Base-by-base conservation (phyloP, 2,888 invertebrate genomes). In the Hirtodrosophila trivittata region DNA sequence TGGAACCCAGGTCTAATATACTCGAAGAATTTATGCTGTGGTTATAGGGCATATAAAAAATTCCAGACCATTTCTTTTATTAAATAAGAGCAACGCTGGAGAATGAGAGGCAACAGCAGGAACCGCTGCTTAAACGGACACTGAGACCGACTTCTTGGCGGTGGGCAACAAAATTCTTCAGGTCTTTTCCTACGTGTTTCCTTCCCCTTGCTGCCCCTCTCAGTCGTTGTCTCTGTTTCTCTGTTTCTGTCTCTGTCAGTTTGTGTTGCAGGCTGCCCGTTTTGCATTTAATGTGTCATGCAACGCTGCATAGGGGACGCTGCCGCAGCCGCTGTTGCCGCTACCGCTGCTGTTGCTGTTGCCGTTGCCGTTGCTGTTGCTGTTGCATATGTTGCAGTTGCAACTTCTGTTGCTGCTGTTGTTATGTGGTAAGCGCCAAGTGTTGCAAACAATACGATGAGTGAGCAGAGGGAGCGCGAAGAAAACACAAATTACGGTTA, bases 381-480 rank as follows among this genome's bases (percentile, higher is more conserved):
- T 54, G 69, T 75, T 78, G 84, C 80, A 80, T 84, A 86, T 84
- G 86, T 73, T 80, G 80, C 80, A 84, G 73, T 83, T 86, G 78
- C 81, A 80, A 82, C 71, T 84, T 81, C 69, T 74, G 75, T 58
- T 77, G 81, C 47, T 45, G 75, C 37, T 66, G 80, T 78, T 86
- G 78, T 84, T 80, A 86, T 80, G 86, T 80, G 86, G 86, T 85
- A 86, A 83, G 86, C 86, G 85, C 85, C 87, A 86, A 86, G 80
- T 86, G 77, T 84, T 84, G 87, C 87, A 84, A 77, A 77, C 82
- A 86, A 81, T 71, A 66, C 54, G 58, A 51, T 63, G 70, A 69
- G 75, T 38, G 62, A 43, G n/a, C 38, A 52, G 43, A 55, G 45
- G 54, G 46, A 47, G 70, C 46, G 28, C 33, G 13, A 33, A n/a